Conservation (phyloP, 2,888 invertebrate species). For the Acleris literana region DNA sequence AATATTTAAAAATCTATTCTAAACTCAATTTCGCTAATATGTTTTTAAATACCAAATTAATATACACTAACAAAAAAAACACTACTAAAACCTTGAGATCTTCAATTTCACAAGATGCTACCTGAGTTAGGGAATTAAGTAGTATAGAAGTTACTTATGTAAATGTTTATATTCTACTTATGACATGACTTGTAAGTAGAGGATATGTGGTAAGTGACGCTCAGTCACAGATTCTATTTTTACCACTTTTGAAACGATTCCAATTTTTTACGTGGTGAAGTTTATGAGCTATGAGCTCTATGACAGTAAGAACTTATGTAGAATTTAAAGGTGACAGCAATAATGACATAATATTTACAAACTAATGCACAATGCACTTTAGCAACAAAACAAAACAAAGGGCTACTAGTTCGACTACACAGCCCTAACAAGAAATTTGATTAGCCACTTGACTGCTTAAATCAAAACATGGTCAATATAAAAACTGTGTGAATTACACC, state of each 20-base stretch:
- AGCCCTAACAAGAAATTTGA: too few relatives aligned
- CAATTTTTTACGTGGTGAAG: conserved; percentile 21
- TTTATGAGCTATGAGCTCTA: neutral
- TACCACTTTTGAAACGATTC: conserved; percentile 31
- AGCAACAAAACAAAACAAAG: too few relatives aligned
- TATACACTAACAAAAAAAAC: conserved; percentile 17
- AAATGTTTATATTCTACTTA: conserved; percentile 14
- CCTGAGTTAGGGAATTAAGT: conserved; percentile 9
- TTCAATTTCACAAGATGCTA: conserved; percentile 22
- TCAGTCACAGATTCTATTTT: conserved; percentile 14
- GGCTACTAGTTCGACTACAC: too few relatives aligned
- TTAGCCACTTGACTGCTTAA: too few relatives aligned
- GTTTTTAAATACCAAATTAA: conserved; percentile 31
- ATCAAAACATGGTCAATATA: too few relatives aligned
- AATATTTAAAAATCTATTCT: conserved; percentile 29
- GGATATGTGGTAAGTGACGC: conserved; percentile 13
- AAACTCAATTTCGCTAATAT: conserved; percentile 28
- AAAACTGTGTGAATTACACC: too few relatives aligned
- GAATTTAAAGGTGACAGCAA: too few relatives aligned
- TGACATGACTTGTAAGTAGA: conserved; percentile 14
- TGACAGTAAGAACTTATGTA: neutral
- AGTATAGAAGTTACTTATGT: conserved; percentile 11
- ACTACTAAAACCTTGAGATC: conserved; percentile 30
- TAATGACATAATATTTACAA: too few relatives aligned
- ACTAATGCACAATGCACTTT: too few relatives aligned